Evolutionary conservation across 2,888 invertebrate genomes (phyloP), one percentile per base, ranked within the genome.

Genomic region (Chymomyza fuscimana): DNA sequence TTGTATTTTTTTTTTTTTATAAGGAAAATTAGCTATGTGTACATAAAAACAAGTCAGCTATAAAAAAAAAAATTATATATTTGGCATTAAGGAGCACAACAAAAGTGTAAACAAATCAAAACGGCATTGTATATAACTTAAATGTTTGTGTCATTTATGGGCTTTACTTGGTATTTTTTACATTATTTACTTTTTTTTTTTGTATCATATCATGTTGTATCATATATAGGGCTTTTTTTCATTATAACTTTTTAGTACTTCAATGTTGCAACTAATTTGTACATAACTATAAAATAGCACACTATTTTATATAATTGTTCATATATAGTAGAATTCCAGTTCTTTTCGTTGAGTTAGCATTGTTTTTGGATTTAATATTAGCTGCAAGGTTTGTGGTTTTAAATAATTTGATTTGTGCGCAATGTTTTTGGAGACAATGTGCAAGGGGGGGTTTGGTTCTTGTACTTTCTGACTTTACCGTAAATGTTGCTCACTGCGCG

Each of bases 241-340:
- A 9, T 54, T 54, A 15, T n/a, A 16, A 60, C 25, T 51, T 25
- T 51, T 81, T 69, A 73, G 87, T 89, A 76, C 85, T 87, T 87
- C 87, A 87, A 87, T 87, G 86, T 87, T 87, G 86, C 86, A 87
- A 87, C 86, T 84, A 87, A 86, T 86, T 79, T 25, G 19, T 58
- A 19, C 15, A 25, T 58, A 22, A 22, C 15, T 2, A 5, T 46
- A 46, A 40, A 40, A 40, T 32, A 32, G 32, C 7, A 32, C 32
- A 6, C 7, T 40, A 40, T 40, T 40, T 40, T 40, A 40, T 40
- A 40, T 40, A 19, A 16, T 51, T 70, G 10, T 65, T 54, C 58
- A 52, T 62, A 65, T 54, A 54, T 51, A 67, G 40, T 84, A 86
- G 40, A 6, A 84, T 88, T 84, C 88, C 83, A 84, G 83, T 84